phyloP scores from a whole-genome alignment of 1,140 invertebrate species.

The Papilio dardanus region DNA sequence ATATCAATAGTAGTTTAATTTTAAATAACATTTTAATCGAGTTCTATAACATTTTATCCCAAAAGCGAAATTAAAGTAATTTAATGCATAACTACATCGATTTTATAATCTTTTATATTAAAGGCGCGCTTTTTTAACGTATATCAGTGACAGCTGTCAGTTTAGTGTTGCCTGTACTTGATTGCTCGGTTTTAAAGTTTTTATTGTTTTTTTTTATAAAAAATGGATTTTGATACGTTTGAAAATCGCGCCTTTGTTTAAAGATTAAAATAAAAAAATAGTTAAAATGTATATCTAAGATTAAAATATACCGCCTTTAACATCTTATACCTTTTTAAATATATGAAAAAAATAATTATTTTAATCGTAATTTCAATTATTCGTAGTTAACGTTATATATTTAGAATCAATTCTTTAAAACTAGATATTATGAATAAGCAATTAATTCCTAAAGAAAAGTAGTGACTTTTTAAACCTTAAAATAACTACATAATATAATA shows the following conservation, averaged over 20 bases:
- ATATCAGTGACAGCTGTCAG: slow-evolving; percentile 8
- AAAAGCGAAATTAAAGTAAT: not conserved
- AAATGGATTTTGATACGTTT: not conserved
- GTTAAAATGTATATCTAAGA: not conserved
- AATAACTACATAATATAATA: too few species aligned
- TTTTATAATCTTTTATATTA: not conserved
- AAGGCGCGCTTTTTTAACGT: not conserved
- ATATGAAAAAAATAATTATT: not conserved
- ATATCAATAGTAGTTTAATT: not conserved
- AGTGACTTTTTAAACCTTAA: too few species aligned
- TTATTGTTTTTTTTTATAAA: not conserved
- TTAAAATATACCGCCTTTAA: slow-evolving; percentile 3
- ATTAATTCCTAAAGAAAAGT: too few species aligned
- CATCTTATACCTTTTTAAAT: not conserved
- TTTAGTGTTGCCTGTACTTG: not conserved
- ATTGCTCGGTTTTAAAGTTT: not conserved
- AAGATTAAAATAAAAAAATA: not conserved
- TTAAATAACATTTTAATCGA: not conserved
- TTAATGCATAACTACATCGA: slow-evolving; percentile 3
- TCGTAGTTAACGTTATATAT: too few species aligned
- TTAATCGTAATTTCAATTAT: not conserved
- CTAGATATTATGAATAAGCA: too few species aligned
- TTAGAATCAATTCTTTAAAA: too few species aligned
- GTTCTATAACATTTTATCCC: too few species aligned
- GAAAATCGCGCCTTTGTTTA: not conserved